Evolutionary conservation across 1,140 invertebrate species (phyloP).

Genomic region (Rhagoletis pomonella): DNA sequence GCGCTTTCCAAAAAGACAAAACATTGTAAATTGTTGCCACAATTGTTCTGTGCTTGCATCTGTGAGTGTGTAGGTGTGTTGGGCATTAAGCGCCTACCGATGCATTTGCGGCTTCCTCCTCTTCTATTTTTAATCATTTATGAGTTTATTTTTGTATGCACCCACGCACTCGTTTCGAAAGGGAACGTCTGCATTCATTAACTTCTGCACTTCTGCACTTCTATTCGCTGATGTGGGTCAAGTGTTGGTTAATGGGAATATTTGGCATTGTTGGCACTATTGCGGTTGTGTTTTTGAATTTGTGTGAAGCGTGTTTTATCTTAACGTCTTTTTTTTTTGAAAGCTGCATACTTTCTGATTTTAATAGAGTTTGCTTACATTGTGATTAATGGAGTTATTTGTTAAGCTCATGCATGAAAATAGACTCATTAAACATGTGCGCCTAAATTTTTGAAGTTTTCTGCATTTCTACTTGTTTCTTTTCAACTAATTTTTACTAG

Average conservation of each 20-base stretch:
- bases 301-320: background rate
- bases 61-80: no score
- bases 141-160: slow-evolving; percentile 18
- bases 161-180: slow-evolving; percentile 51
- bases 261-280: background rate
- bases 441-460: background rate
- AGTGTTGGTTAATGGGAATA: background rate
- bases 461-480: background rate
- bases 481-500: background rate
- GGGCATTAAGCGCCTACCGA: background rate
- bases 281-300: background rate
- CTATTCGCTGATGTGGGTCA: background rate
- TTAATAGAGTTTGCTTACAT: background rate
- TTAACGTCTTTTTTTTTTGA: background rate
- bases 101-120: background rate
- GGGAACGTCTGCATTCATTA: slow-evolving; percentile 29
- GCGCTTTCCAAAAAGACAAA: slow-evolving; percentile 18
- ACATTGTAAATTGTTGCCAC: slow-evolving; percentile 29
- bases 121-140: background rate
- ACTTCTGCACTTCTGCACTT: slow-evolving; percentile 11
- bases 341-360: background rate
- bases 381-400: slow-evolving; percentile 9
- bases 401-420: background rate
- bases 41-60: slow-evolving; percentile 5
- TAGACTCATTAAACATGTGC: background rate